Percentiles rank a stretch among this genome's conserved stretches.
Evolutionary conservation across 2,113 vertebrate species (phyloP).

Genomic region (Lampris megalopsis): DNA sequence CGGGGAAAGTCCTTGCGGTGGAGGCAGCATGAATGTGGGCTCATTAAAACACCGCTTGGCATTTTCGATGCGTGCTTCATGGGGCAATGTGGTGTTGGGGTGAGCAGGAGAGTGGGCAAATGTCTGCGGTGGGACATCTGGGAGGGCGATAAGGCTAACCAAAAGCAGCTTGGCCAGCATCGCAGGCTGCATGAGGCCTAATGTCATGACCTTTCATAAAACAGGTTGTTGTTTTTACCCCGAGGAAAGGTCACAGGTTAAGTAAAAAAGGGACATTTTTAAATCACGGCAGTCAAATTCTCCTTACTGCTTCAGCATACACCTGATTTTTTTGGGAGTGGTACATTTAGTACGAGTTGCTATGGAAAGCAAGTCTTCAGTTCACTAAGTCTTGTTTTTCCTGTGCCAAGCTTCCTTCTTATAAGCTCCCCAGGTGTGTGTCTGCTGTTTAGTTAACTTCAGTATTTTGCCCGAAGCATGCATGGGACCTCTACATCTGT

Average conservation of each 20-base stretch:
- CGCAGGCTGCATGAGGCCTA: background rate
- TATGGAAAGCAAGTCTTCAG: slow-evolving; percentile 13
- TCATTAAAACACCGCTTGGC: slow-evolving; percentile 20
- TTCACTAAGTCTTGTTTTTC: slow-evolving; percentile 21
- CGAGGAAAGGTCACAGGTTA: background rate
- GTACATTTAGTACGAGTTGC: slow-evolving; percentile 2
- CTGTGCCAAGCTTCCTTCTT: slow-evolving; percentile 31
- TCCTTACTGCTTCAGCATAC: background rate
- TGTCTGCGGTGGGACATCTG: background rate
- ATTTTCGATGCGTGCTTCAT: background rate
- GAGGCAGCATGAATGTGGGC: background rate
- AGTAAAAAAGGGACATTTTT: background rate
- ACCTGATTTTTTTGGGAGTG: slow-evolving; percentile 8
- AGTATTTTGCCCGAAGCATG: slow-evolving; percentile 44
- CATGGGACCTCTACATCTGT: slow-evolving; percentile 57
- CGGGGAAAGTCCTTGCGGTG: slow-evolving; percentile 5
- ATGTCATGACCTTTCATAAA: background rate
- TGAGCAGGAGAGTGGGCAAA: background rate
- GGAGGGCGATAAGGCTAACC: slow-evolving; percentile 4
- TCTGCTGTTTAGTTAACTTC: slow-evolving; percentile 61
- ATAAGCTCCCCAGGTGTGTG: slow-evolving; percentile 50
- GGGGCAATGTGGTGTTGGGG: slow-evolving; percentile 8
- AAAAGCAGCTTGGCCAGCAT: slow-evolving; percentile 13
- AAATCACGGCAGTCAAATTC: background rate
- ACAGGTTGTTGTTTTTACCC: background rate